phyloP scores from a whole-genome alignment of 2,888 invertebrate species.

The Deilephila elpenor region DNA sequence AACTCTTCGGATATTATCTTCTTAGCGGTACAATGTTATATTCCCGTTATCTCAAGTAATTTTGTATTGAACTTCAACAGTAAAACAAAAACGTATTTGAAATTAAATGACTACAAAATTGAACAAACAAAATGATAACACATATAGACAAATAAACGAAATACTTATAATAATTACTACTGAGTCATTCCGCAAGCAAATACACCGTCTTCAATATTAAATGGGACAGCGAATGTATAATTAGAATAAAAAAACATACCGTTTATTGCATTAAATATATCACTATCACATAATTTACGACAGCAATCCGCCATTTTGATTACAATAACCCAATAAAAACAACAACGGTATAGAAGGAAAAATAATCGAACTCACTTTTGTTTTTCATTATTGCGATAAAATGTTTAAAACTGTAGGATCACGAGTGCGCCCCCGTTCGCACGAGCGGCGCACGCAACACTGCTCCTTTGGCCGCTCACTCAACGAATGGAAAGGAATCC shows the following conservation, averaged over 20 bases:
- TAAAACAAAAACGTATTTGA: background rate
- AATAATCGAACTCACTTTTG: constrained; percentile 30
- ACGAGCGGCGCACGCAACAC: constrained; percentile 29
- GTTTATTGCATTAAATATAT: constrained; percentile 2
- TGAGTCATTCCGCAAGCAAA: background rate
- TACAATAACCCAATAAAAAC: constrained; percentile 13
- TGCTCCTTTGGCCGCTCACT: constrained; percentile 29
- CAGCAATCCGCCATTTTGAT: constrained; percentile 11
- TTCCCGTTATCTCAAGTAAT: constrained; percentile 13
- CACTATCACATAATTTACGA: background rate
- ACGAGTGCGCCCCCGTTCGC: constrained; percentile 28
- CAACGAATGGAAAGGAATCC: constrained; percentile 32
- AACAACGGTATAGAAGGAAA: constrained; percentile 2
- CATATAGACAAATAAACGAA: background rate
- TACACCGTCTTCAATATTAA: background rate
- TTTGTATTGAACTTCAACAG: constrained; percentile 10
- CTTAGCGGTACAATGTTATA: constrained; percentile 5
- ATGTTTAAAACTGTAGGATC: constrained; percentile 15
- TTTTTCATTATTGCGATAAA: constrained; percentile 30
- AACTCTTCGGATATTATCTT: constrained; percentile 22
- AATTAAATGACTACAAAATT: background rate
- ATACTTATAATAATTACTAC: constrained; percentile 2
- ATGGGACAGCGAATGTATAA: constrained; percentile 14
- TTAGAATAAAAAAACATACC: constrained; percentile 14
- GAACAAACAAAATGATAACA: background rate